Evolutionary conservation across 23 tunicate species (phyloP), one percentile per base, ranked within the genome.

Genomic region (Phallusia fumigata): DNA sequence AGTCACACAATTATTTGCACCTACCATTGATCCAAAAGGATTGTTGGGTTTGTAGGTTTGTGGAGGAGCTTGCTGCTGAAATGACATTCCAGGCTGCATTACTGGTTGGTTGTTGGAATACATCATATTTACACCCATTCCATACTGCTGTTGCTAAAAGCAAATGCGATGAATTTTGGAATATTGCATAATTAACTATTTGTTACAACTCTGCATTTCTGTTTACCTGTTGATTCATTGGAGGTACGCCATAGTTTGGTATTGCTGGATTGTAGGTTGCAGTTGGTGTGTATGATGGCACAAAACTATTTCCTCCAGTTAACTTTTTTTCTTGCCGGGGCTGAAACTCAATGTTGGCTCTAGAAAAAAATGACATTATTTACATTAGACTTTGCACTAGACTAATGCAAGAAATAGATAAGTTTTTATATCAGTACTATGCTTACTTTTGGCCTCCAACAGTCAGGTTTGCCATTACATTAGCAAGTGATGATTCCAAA

Each of bases 401-500:
- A n/a, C n/a, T n/a, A n/a, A n/a, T n/a, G n/a, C n/a, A n/a, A n/a
- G n/a, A n/a, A n/a, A n/a, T n/a, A n/a, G n/a, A 65, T 74, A 30
- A 11, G 44, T 19, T 19, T 74, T 21, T 58, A 3, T 58, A 16
- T 58, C 13, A 24, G 16, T 58, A 16, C 69, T 6, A 21, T 13
- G 19, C n/a, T 15, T 45, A 84, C 88, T 45, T 85, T 64, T 75
- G 76, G 26, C 92, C 89, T 26, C 80, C 83, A 36, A 84, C 85
- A 31, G 77, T 92, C 65, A 92, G 53, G 52, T 92, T 87, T 15
- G 86, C 92, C 65, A 92, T 65, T 0, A 89, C 89, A 80, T 80
- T 88, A 2, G 91, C 97, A 31, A 92, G 89, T 18, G 97, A 92
- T 8, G 85, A 74, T 76, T 91, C 96, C 33, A 87, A 84, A 47